Base-by-base conservation (phyloP, 2,797 vertebrate species). In the Netta rufina region DNA sequence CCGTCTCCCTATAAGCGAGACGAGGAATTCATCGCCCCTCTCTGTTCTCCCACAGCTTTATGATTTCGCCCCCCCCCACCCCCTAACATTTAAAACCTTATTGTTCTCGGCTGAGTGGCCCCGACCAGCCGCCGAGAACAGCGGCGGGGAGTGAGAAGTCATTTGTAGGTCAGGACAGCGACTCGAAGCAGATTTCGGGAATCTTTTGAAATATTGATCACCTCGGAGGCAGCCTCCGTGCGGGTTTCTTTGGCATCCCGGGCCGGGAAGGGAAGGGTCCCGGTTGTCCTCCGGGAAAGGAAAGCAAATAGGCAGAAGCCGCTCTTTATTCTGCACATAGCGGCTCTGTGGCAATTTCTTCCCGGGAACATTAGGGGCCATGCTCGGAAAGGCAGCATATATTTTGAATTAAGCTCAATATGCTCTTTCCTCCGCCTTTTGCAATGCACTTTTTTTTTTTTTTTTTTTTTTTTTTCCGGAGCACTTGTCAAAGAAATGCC, bases 81-180 rank as follows among this genome's bases (percentile, higher is more conserved):
- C 38, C 71, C 74, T 5, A 32, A 84, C 72, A 24, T 82, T 72
- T 77, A 64, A 79, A 90, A 11, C 82, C 92, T 43, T 66, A 86
- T 83, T 93, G 92, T 93, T 92, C 94, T 88, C 96, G 81, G 92
- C 86, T 94, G 92, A 97, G 76, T 88, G 93, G 92, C 74, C 94
- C 93, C 84, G 93, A 97, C 95, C 27, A 96, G 92, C 96, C 73
- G 62, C 69, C 39, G 85, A 90, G 94, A 92, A 92, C 11, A 96
- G 92, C 89, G 80, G 58, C 88, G 58, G 91, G 94, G 93, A 98
- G 97, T 97, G 97, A 97, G 97, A 98, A 98, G 97, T 98, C 98
- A 98, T 93, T 95, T 93, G 93, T 93, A 97, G 98, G 97, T 98
- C 98, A 98, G 79, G 76, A 95, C 84, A 91, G 66, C 25, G 84